phyloP scores from a whole-genome alignment of 2,888 invertebrate genomes.

The Drosophila histrio region DNA sequence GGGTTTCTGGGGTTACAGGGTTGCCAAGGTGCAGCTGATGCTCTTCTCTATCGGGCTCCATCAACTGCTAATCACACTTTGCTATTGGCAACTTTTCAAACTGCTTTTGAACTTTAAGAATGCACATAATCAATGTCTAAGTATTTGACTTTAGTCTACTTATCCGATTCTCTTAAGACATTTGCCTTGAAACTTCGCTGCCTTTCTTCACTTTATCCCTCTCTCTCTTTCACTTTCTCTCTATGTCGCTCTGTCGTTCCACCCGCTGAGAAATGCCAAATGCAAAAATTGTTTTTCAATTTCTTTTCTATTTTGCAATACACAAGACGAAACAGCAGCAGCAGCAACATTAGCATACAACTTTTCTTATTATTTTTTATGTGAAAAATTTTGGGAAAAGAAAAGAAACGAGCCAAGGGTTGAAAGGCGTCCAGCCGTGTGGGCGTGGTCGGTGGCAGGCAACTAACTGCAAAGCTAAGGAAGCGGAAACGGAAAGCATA shows the following conservation, averaged over 20 bases:
- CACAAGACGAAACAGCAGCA: constrained; percentile 45
- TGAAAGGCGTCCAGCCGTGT: constrained; percentile 10
- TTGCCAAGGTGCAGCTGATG: constrained; percentile 30
- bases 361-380: constrained; percentile 79
- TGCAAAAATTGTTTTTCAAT: constrained; percentile 75
- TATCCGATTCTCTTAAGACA: constrained; percentile 41
- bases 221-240: neutral
- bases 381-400: constrained; percentile 67
- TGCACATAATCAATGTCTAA: constrained; percentile 53
- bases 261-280: constrained; percentile 55
- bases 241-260: neutral
- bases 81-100: constrained; percentile 40
- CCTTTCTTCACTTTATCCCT: neutral
- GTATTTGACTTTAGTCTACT: constrained; percentile 62
- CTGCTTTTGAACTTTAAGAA: constrained; percentile 36
- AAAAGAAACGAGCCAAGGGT: constrained; percentile 43
- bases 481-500: constrained; percentile 78
- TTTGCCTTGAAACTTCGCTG: constrained; percentile 32
- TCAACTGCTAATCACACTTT: constrained; percentile 44
- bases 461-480: constrained; percentile 75
- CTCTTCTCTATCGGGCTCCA: neutral
- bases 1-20: constrained; percentile 8
- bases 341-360: constrained; percentile 73
- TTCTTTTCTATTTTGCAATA: constrained; percentile 68
- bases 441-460: constrained; percentile 26